phyloP scores from a whole-genome alignment of 2,888 invertebrate species.

The Spicauda simplicius region DNA sequence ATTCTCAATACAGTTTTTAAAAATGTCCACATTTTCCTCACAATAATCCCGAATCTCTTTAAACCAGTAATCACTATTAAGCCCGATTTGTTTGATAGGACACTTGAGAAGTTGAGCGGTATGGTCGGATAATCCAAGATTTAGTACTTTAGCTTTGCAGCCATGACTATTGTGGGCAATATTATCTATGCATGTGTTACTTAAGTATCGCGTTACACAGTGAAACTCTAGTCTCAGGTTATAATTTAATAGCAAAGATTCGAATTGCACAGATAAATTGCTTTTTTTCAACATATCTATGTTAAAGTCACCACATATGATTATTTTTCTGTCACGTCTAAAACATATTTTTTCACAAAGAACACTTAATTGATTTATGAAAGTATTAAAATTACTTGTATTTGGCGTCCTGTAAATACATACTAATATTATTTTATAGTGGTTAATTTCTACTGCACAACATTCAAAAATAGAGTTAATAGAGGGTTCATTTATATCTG shows the following conservation, averaged over 20 bases:
- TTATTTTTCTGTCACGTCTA: background rate
- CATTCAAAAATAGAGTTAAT: too few species aligned
- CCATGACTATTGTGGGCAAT: conserved; percentile 17
- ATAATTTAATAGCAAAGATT: conserved; percentile 17
- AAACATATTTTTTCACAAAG: conserved; percentile 5
- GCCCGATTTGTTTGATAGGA: background rate
- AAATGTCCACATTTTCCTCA: background rate
- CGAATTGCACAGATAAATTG: conserved; percentile 3
- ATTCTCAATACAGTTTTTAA: conserved; percentile 11
- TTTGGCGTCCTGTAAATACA: conserved; percentile 10
- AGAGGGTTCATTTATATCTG: too few species aligned
- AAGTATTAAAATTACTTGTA: background rate
- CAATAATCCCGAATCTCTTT: conserved; percentile 7
- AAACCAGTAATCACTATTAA: conserved; percentile 2
- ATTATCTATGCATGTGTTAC: conserved; percentile 24
- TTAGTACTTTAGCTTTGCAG: conserved; percentile 10
- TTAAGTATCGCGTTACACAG: conserved; percentile 7
- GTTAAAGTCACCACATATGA: too few species aligned
- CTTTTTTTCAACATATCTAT: background rate
- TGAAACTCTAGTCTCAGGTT: conserved; percentile 25
- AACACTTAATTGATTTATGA: background rate
- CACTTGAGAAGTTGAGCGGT: background rate
- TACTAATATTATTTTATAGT: background rate
- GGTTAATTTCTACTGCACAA: background rate
- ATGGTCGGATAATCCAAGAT: conserved; percentile 8